Base-by-base conservation (phyloP, 92 coral and sea anemone genomes). In the Ricordea florida region DNA sequence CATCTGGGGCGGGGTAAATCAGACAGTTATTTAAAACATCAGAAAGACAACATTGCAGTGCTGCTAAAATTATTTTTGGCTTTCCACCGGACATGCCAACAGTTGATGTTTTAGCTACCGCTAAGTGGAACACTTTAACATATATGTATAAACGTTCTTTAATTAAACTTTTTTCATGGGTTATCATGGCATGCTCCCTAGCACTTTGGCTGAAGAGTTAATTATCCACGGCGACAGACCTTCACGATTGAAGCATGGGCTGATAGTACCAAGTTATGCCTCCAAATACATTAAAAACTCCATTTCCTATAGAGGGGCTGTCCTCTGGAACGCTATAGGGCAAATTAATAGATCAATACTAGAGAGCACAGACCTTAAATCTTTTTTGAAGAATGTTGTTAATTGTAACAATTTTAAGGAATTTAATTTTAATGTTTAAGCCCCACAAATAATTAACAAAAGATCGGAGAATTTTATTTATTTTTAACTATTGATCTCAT, bases 21-120 rank as follows among this genome's bases (percentile, higher is more conserved):
- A 67, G 29, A 17, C 28, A 55, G 20, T 23, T 51, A 22, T 68
- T 48, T 14, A 24, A 11, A 7, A 4, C 63, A 35, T 37, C 50
- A 7, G 63, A 69, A 48, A 33, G 62, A 37, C 49, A 33, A 68
- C 76, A 68, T 27, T 68, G 76, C 27, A 23, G 49, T 49, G 76
- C 35, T 49, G 63, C 76, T 16, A 66, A 57, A 21, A 27, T 41
- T 25, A 66, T 46, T 16, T 66, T 45, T 15, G 43, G 74, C 0
- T 16, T 45, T 14, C 30, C 58, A 16, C 14, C 57, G 27, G 50
- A 45, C 27, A 64, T 42, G 72, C 72, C 56, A 1, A 34, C 72
- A 18, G 16, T 26, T 8, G 59, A 51, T 6, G 35, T 25, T 26
- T 51, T 51, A 20, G 17, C 13, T 20, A 42, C 13, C 47, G 11